A percentile compares a stretch with the other conserved stretches of the same genome.
These are phyloP conservation scores for Probaryconus sp. DNA, from an alignment of 1,140 invertebrate species.

Conservation along the genomic window DNA sequence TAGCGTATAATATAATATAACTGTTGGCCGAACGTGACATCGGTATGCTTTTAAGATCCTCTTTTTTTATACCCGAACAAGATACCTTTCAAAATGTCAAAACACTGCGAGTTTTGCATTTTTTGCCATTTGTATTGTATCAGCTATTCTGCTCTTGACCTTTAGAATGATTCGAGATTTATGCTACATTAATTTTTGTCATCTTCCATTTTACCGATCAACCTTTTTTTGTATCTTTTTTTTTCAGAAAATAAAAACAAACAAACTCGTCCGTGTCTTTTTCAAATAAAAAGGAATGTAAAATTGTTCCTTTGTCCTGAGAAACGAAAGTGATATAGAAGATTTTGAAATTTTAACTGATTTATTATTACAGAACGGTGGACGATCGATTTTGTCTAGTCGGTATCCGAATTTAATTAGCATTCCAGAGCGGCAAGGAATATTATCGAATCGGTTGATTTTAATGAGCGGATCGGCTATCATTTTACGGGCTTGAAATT, in stretches of 20 bases:
- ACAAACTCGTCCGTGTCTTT: no score
- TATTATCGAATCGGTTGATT: neutral
- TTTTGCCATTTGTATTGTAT: neutral
- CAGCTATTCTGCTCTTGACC: neutral
- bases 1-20: constrained; percentile 46
- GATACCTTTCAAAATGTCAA: constrained; percentile 43
- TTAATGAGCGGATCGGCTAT: constrained; percentile 25
- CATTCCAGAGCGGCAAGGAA: constrained; percentile 5
- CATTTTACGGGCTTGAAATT: constrained; percentile 35
- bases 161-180: neutral
- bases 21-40: constrained; percentile 47
- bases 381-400: neutral
- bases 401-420: constrained; percentile 11
- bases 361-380: neutral
- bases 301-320: no score
- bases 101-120: constrained; percentile 22
- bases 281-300: no score
- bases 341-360: no score
- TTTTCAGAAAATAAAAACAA: no score
- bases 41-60: constrained; percentile 55
- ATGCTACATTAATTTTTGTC: no score
- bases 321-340: neutral
- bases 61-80: constrained; percentile 19
- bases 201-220: no score
- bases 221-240: no score